A percentile compares a stretch with the other conserved stretches of the same genome.
Conservation (phyloP, 2,113 vertebrate genomes). For the Seriola aureovittata region DNA sequence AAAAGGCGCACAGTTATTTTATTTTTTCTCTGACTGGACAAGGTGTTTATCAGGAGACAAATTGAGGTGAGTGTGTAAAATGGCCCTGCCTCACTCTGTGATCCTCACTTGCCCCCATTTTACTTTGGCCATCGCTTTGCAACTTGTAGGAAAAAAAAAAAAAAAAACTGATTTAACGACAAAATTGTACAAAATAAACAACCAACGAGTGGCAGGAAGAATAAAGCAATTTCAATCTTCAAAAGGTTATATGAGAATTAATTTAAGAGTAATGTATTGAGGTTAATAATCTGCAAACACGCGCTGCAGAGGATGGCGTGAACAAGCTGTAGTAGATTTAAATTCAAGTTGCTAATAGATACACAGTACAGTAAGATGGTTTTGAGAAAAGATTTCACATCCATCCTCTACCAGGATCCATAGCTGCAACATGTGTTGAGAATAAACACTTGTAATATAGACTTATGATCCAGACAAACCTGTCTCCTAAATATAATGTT, state of each 20-base stretch:
- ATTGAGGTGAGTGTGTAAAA: constrained; percentile 18
- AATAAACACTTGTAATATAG: neutral
- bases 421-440: neutral
- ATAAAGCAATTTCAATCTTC: constrained; percentile 22
- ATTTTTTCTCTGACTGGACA: neutral
- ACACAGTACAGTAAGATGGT: neutral
- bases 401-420: neutral
- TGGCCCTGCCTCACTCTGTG: neutral
- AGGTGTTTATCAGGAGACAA: constrained; percentile 16
- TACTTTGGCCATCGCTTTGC: neutral
- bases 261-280: constrained; percentile 3
- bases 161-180: neutral
- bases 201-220: neutral
- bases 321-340: neutral
- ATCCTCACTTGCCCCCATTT: neutral
- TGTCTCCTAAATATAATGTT: neutral
- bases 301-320: neutral
- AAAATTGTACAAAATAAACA: neutral
- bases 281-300: constrained; percentile 2
- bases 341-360: neutral
- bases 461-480: neutral
- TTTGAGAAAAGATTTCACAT: neutral
- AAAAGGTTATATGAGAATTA: constrained; percentile 12
- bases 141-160: neutral
- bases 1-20: neutral